Conservation (phyloP, 2,888 invertebrate species). For the Zelleria hepariella region DNA sequence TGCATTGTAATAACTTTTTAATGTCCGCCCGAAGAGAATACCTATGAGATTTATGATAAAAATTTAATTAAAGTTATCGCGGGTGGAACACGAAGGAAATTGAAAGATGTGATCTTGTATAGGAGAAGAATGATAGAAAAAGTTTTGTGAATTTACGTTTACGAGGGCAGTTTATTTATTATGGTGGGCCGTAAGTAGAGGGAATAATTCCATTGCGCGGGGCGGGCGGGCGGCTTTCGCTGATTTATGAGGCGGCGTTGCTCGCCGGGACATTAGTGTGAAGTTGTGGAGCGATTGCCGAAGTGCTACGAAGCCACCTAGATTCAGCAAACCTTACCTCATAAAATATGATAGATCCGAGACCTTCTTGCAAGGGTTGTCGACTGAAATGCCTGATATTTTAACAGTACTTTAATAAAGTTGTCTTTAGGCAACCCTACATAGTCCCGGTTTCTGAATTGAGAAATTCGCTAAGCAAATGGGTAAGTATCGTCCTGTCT, state of each 20-base stretch:
- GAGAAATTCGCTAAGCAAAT: no score
- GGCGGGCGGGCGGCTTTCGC: not conserved
- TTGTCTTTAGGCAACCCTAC: no score
- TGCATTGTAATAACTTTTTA: constrained; percentile 34
- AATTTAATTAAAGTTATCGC: constrained; percentile 15
- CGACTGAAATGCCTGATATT: no score
- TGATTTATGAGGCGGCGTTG: not conserved
- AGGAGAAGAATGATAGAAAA: not conserved
- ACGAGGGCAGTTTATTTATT: constrained; percentile 3
- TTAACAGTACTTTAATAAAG: no score
- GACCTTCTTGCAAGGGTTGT: no score
- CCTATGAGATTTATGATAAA: constrained; percentile 17
- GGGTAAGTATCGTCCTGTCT: no score
- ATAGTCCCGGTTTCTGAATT: no score
- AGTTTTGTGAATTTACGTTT: not conserved
- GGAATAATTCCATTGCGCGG: not conserved
- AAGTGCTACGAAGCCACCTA: not conserved
- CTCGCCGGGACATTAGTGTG: not conserved
- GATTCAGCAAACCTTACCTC: not conserved
- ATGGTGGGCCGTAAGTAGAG: not conserved
- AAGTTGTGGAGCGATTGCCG: not conserved
- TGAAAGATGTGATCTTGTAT: not conserved
- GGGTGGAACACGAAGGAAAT: not conserved
- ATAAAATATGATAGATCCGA: not conserved
- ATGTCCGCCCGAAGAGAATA: constrained; percentile 21